Evolutionary conservation across 2,797 vertebrate species (phyloP).

Genomic region (Mormyrops boulengeri): DNA sequence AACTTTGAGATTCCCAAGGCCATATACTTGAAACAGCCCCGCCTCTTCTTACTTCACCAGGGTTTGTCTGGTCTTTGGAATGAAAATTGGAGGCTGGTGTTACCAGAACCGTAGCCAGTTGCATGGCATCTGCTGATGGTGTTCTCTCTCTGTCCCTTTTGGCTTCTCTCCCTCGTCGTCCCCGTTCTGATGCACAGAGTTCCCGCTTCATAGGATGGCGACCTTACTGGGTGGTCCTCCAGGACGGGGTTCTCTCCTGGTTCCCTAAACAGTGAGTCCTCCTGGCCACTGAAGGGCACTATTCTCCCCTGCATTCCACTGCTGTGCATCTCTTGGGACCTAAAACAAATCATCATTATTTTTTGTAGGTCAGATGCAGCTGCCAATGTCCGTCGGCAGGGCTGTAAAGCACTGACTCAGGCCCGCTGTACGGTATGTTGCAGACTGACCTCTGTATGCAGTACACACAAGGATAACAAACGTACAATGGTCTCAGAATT

Average conservation of each 20-base stretch:
- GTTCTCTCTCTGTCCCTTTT: neutral
- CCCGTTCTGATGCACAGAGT: constrained; percentile 57
- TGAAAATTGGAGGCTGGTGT: neutral
- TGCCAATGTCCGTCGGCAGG: constrained; percentile 71
- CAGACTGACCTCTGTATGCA: neutral
- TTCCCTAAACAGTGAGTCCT: constrained; percentile 83
- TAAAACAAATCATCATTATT: neutral
- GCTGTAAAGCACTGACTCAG: constrained; percentile 85
- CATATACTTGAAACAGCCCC: neutral
- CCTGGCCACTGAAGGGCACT: constrained; percentile 7
- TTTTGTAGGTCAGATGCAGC: constrained; percentile 72
- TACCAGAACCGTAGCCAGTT: neutral
- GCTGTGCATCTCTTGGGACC: neutral
- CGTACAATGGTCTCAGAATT: neutral
- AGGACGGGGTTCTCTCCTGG: constrained; percentile 93
- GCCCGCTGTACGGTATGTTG: constrained; percentile 79
- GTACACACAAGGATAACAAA: neutral
- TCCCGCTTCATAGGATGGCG: constrained; percentile 92
- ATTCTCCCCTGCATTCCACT: neutral
- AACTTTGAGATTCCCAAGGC: neutral
- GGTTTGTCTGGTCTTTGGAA: neutral
- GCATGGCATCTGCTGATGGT: neutral
- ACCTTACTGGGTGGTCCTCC: constrained; percentile 83
- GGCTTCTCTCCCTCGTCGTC: neutral
- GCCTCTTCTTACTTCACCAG: neutral